Evolutionary conservation across 1,140 invertebrate species (phyloP).

Genomic region (Diorhabda elongata): DNA sequence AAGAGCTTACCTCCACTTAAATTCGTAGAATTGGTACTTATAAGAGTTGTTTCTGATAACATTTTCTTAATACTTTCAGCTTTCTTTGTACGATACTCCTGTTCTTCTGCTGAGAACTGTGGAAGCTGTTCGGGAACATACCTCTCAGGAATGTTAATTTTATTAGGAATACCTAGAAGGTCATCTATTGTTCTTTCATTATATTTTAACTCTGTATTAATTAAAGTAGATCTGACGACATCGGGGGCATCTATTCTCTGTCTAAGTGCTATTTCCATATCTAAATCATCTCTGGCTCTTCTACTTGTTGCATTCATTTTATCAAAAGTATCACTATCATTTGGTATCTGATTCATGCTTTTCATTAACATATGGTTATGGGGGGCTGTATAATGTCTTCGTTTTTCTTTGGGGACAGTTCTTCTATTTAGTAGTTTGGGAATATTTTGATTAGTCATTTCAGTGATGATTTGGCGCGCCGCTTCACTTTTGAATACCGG

Average conservation of each 20-base stretch:
- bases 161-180: constrained; percentile 78
- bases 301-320: constrained; percentile 33
- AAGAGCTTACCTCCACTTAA: constrained; percentile 40
- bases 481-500: constrained; percentile 82
- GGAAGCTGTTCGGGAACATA: constrained; percentile 86
- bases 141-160: constrained; percentile 86
- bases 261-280: constrained; percentile 74
- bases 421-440: constrained; percentile 46
- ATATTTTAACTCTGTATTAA: constrained; percentile 59
- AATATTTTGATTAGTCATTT: constrained; percentile 61
- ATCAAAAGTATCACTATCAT: constrained; percentile 35
- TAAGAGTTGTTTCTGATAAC: constrained; percentile 66
- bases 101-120: constrained; percentile 76
- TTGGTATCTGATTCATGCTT: constrained; percentile 37
- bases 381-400: constrained; percentile 84
- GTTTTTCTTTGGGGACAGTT: constrained; percentile 71
- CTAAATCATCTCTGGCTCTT: constrained; percentile 75
- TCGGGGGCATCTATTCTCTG: constrained; percentile 73
- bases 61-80: constrained; percentile 88
- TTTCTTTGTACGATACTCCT: constrained; percentile 75
- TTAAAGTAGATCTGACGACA: constrained; percentile 75
- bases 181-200: constrained; percentile 79
- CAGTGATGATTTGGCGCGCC: constrained; percentile 77
- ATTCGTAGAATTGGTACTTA: constrained; percentile 40
- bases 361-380: constrained; percentile 48